Base-by-base conservation (phyloP, 2,888 invertebrate genomes). In the Amphiduros pacificus region DNA sequence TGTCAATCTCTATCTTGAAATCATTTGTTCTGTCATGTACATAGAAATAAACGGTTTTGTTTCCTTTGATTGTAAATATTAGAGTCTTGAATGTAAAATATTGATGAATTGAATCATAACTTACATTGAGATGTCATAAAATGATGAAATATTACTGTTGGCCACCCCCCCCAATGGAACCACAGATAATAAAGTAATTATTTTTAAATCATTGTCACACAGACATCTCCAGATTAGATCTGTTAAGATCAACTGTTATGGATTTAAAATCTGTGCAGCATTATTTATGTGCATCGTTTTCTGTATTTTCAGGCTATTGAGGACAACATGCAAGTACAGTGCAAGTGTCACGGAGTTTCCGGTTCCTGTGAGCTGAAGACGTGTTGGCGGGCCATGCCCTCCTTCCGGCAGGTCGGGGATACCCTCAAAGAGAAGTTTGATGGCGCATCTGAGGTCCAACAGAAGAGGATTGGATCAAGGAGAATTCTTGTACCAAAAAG, bases 301-400 rank as follows among this genome's bases (percentile, higher is more conserved):
- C 27, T 60, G 32, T 59, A 17, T 31, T 74, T 75, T 29, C 75
- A 85, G 85, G 78, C 82, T 17, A 75, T 86, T 27, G 81, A 84
- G 64, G 88, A 90, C 31, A 87, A 90, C 66, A 93, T 94, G 92
- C 70, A 73, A 62, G 69, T 74, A 28, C 74, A 76, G 54, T 96
- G 95, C 86, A 96, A 96, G 83, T 96, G 95, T 79, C 95, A 96
- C 78, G 95, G 95, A 0, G 94, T 96, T 41, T 94, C 94, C 1
- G 95, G 95, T 6, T 94, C 94, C 28, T 96, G 95, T 85, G 94
- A 94, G 75, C 87, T 95, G 76, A 91, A 94, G 78, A 96, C 95
- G 1, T 96, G 95, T 82, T 96, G 95, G 95, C 92, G 94, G 76
- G 94, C 95, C 78, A 87, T 96, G 72, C 90, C 94, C 26, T 88